Percentiles rank a stretch among this genome's conserved stretches.
phyloP scores from a whole-genome alignment of 2,113 vertebrate species.

The Laticauda colubrina region DNA sequence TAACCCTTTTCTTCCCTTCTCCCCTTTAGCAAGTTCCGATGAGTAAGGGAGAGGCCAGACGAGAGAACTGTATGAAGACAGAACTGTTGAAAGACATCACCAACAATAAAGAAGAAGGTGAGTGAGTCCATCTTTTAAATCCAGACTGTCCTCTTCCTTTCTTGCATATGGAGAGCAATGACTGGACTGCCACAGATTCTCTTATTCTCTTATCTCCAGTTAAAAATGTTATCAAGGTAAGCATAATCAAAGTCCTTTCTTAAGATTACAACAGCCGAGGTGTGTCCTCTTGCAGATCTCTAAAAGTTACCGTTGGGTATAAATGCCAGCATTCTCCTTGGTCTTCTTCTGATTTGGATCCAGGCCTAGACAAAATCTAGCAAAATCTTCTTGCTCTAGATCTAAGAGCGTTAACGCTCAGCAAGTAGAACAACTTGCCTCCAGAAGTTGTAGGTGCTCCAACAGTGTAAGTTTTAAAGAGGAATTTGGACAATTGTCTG shows the following conservation, averaged over 20 bases:
- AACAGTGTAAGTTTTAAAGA: too few relatives aligned
- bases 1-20: background rate
- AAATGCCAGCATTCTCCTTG: background rate
- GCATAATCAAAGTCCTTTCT: background rate
- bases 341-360: background rate
- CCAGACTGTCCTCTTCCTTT: slow-evolving; percentile 6
- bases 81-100: slow-evolving; percentile 74
- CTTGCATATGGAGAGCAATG: background rate
- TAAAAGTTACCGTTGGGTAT: background rate
- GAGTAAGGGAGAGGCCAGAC: slow-evolving; percentile 70
- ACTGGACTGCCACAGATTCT: background rate
- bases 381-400: background rate
- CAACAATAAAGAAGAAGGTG: slow-evolving; percentile 75
- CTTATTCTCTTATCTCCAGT: background rate
- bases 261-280: background rate
- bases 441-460: too few relatives aligned
- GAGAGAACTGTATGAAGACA: slow-evolving; percentile 71
- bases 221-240: background rate
- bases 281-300: background rate
- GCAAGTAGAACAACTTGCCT: too few relatives aligned
- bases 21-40: slow-evolving; percentile 60
- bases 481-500: too few relatives aligned
- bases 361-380: background rate
- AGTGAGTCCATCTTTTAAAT: slow-evolving; percentile 58
- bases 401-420: background rate